phyloP scores from a whole-genome alignment of 2,888 invertebrate species.

The Sphaerophoria taeniata region DNA sequence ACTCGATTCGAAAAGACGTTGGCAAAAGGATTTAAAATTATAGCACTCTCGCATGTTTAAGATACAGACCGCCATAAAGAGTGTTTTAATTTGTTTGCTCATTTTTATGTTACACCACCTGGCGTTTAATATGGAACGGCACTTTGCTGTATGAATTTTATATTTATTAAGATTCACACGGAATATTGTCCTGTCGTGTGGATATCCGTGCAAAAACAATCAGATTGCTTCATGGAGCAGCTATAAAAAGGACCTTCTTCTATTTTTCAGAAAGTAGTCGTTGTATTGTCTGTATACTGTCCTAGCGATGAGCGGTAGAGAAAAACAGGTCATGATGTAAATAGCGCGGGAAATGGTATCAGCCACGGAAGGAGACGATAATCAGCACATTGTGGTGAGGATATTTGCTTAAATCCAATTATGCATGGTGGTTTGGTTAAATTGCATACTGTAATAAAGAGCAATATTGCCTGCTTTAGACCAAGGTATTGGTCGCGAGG shows the following conservation, averaged over 20 bases:
- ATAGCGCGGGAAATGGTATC: neutral
- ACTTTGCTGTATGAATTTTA: neutral
- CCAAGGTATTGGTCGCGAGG: neutral
- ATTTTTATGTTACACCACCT: neutral
- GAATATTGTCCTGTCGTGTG: neutral
- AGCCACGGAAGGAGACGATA: slow-evolving; percentile 15
- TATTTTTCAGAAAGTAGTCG: neutral
- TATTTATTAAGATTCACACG: neutral
- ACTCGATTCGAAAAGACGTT: neutral
- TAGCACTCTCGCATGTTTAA: neutral
- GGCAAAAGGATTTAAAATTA: slow-evolving; percentile 1
- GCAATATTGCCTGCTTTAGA: slow-evolving; percentile 28
- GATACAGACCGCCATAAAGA: neutral
- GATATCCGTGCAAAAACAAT: neutral
- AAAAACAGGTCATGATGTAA: too few relatives aligned
- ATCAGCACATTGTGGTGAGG: slow-evolving; percentile 50
- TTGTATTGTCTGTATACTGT: too few relatives aligned
- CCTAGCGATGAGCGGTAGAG: too few relatives aligned
- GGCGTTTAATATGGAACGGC: neutral
- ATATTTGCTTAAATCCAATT: slow-evolving; percentile 56
- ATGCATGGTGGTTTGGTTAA: slow-evolving; percentile 39
- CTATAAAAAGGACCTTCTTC: slow-evolving; percentile 15
- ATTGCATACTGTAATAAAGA: slow-evolving; percentile 41
- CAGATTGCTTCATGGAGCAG: neutral
- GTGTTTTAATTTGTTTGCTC: slow-evolving; percentile 6